Base-by-base conservation (phyloP, 2,113 vertebrate species). In the Paraplagusia blochii region DNA sequence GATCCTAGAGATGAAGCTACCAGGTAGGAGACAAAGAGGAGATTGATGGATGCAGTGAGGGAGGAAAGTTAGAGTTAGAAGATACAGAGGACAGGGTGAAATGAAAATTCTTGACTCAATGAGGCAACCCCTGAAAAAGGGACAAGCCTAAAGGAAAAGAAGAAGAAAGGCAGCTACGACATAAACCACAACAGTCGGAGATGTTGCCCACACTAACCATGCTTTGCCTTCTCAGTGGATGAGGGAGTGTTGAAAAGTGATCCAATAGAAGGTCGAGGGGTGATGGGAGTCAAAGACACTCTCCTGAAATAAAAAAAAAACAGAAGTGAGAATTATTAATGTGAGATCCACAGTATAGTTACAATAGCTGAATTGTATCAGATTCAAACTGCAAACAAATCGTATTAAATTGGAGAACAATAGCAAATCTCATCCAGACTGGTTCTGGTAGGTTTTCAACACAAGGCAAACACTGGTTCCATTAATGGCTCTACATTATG, bases 251-350 rank as follows among this genome's bases (percentile, higher is more conserved):
- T 46, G 52, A 76, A 61, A 12, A 67, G 19, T 9, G 81, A 80
- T 47, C 67, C 9, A 11, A 29, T 29, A 1, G 87, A 69, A 0
- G 72, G 63, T 8, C 88, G 88, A 34, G 84, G 14, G 63, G 88
- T 92, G 56, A 94, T 22, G 2, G 95, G 85, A 72, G 87, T 93
- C 81, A 98, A 80, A 58, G 91, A 94, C 45, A 97, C 87, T 79
- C 94, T 92, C 90, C 97, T 98, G 82, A 47, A 80, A 85, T 79
- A 50, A 6, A 62, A 58, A 53, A 61, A n/a, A 38, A 1, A 61
- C 0, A 0, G 33, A 39, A 40, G 38, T 12, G 38, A 40, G 38
- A 40, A 29, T 9, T 10, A 1, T 40, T 12, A 40, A 11, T 40
- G 4, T 40, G 9, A 5, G 38, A 40, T 40, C 38, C 1, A 40